Conservation (phyloP, 2,113 vertebrate species). For the Glaucomys volans region DNA sequence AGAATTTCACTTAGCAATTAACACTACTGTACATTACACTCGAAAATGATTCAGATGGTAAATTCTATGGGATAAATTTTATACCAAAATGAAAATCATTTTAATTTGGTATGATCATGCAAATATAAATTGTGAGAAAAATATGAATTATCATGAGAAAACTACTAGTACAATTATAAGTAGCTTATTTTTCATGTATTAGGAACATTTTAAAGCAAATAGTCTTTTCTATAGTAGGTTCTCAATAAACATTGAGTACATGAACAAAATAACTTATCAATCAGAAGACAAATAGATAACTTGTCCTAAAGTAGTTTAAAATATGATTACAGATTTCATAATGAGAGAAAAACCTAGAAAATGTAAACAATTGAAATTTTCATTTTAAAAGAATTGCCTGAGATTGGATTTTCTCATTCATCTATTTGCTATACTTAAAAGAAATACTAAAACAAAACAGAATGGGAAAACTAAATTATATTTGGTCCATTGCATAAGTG, state of each 20-base stretch:
- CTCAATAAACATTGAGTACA: background rate
- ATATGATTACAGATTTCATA: background rate
- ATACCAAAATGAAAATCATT: background rate
- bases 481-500: background rate
- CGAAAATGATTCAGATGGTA: background rate
- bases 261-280: background rate
- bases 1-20: background rate
- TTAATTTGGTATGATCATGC: background rate
- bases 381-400: background rate
- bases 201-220: background rate
- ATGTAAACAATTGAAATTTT: background rate
- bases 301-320: background rate
- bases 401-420: background rate
- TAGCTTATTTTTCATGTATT: background rate
- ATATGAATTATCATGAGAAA: background rate
- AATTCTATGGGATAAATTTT: background rate
- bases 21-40: too few species aligned
- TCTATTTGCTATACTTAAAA: background rate
- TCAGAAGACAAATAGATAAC: background rate
- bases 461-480: background rate
- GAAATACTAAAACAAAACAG: background rate
- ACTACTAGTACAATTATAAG: background rate
- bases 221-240: background rate
- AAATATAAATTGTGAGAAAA: background rate
- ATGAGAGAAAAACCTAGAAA: background rate